A percentile compares a stretch with the other conserved stretches of the same genome.
Evolutionary conservation across 1,140 invertebrate genomes (phyloP).

Genomic region (Daktulosphaira vitifoliae): DNA sequence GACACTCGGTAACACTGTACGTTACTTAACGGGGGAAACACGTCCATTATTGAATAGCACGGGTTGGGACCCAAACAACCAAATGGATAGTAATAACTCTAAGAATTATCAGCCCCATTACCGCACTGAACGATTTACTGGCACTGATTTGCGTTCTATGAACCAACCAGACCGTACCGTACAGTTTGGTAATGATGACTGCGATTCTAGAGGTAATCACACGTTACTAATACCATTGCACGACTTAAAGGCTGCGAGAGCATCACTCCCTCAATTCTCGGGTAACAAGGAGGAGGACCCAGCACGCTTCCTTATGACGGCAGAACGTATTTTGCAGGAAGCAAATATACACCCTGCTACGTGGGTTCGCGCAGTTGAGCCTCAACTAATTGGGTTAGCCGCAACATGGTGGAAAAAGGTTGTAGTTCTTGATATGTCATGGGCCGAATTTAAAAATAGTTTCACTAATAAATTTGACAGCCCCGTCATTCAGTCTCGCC

Average conservation of each 20-base stretch:
- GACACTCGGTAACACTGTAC: no score
- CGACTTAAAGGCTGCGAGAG: background rate
- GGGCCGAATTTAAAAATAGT: background rate
- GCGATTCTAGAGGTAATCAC: no score
- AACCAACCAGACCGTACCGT: no score
- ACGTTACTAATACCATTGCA: background rate
- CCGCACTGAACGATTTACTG: no score
- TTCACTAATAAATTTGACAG: background rate
- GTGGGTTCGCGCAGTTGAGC: background rate
- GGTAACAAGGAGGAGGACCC: background rate
- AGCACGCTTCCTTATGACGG: background rate
- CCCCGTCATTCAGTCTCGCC: background rate
- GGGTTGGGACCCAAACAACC: no score
- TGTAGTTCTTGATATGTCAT: background rate
- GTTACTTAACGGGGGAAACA: no score
- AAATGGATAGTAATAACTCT: no score
- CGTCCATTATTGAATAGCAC: no score
- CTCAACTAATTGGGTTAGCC: background rate
- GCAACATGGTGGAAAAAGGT: background rate
- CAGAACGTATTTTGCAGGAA: background rate
- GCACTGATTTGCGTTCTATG: no score
- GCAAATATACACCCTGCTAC: background rate
- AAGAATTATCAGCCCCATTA: no score
- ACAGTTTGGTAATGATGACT: no score
- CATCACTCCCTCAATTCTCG: background rate